Percentiles rank a stretch among this genome's conserved stretches.
These are phyloP conservation scores for Stictonetta naevosa DNA, from an alignment of 2,113 vertebrate genomes.

Conservation along the genomic window DNA sequence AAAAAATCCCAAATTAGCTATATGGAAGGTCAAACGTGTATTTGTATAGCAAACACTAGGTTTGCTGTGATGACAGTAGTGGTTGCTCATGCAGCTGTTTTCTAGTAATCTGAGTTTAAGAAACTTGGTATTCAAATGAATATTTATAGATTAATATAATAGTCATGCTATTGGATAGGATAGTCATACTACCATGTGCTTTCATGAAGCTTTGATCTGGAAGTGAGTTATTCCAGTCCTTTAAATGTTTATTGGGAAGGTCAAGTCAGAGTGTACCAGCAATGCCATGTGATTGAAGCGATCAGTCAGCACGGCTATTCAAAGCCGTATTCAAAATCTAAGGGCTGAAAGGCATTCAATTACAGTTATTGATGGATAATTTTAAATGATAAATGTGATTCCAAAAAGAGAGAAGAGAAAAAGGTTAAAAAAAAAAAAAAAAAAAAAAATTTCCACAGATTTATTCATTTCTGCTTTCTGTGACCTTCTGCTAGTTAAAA, in stretches of 20 bases:
- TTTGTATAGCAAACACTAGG: not conserved
- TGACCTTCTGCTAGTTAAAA: slow-evolving; percentile 52
- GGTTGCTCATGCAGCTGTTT: not conserved
- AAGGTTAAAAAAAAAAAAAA: not conserved
- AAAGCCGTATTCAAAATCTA: not conserved
- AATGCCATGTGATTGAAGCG: not conserved
- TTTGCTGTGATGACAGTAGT: not conserved
- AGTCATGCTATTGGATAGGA: not conserved
- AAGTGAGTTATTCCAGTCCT: not conserved
- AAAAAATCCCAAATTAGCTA: not conserved
- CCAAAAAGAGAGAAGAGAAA: not conserved
- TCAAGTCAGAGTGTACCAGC: not conserved
- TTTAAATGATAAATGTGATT: not conserved
- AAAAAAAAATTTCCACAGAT: not conserved
- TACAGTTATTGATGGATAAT: not conserved
- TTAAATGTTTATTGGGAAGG: not conserved
- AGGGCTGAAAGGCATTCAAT: not conserved
- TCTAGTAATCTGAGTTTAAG: not conserved
- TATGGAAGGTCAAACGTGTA: not conserved
- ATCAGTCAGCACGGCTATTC: not conserved
- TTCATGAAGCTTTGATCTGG: not conserved
- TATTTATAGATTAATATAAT: not conserved
- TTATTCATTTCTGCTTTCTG: not conserved
- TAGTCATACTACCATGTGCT: not conserved
- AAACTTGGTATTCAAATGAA: not conserved